Percentiles rank a stretch among this genome's conserved stretches.
Evolutionary conservation across 2,888 invertebrate genomes (phyloP).

Genomic region (Trichopoda pennipes): DNA sequence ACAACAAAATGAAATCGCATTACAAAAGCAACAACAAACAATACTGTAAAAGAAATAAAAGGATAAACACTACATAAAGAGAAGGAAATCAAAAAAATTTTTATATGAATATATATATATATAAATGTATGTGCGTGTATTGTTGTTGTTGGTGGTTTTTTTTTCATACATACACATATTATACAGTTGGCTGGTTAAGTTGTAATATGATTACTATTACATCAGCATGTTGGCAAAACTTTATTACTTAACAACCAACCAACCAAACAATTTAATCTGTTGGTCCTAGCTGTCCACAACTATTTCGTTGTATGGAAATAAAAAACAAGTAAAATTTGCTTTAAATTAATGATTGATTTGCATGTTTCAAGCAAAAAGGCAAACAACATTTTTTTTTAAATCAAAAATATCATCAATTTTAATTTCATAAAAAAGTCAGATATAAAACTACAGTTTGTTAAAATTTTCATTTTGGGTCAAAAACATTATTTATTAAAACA

Average conservation of each 20-base stretch:
- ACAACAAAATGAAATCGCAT: constrained; percentile 25
- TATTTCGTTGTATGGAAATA: not conserved
- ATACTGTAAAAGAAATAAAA: constrained; percentile 21
- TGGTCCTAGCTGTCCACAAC: constrained; percentile 16
- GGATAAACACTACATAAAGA: constrained; percentile 33
- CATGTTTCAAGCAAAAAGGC: constrained; percentile 23
- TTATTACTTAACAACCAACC: constrained; percentile 62
- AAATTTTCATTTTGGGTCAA: constrained; percentile 3
- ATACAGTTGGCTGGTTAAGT: constrained; percentile 29
- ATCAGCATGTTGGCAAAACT: constrained; percentile 63
- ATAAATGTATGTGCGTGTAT: not conserved
- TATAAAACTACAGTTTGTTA: constrained; percentile 49
- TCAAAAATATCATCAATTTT: constrained; percentile 30
- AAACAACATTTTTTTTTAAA: not conserved
- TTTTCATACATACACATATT: not conserved
- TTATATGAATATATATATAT: constrained; percentile 2
- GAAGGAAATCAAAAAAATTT: constrained; percentile 37
- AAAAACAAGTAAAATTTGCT: not conserved
- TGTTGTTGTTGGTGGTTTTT: too few relatives aligned
- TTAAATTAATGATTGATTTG: constrained; percentile 34
- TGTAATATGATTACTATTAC: constrained; percentile 68
- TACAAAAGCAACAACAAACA: constrained; percentile 22
- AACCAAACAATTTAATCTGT: constrained; percentile 6
- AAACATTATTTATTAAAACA: too few relatives aligned
- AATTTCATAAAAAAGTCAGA: constrained; percentile 53